A percentile compares a stretch with the other conserved stretches of the same genome.
Conservation (phyloP, 2,113 vertebrate genomes). For the Phrynosoma blainvillii region DNA sequence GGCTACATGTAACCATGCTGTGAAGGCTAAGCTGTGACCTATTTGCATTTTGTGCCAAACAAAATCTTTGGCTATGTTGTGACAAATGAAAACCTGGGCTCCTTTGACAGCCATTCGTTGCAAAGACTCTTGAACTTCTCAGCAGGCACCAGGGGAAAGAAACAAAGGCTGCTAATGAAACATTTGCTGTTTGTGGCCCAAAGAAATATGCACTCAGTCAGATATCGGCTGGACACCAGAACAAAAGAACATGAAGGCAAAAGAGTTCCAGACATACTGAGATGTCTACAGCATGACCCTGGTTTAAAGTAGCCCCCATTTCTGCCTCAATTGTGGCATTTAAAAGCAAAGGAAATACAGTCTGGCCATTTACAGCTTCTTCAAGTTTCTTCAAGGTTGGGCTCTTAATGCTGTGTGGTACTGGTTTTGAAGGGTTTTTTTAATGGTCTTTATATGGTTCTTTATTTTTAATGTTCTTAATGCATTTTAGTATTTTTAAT, state of each 20-base stretch:
- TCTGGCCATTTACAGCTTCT: conserved; percentile 34
- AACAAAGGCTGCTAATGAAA: conserved; percentile 28
- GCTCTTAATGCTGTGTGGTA: too few species aligned
- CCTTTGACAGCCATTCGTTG: conserved; percentile 39
- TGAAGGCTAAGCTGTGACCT: not conserved
- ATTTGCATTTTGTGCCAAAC: conserved; percentile 52
- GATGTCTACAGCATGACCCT: conserved; percentile 45
- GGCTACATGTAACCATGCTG: fast-evolving
- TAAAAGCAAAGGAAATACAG: not conserved
- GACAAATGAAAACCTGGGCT: conserved; percentile 37
- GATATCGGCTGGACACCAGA: conserved; percentile 44
- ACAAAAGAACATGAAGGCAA: conserved; percentile 62
- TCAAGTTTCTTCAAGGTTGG: conserved; percentile 29
- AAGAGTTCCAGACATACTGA: conserved; percentile 53
- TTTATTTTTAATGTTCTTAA: too few species aligned
- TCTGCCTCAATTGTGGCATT: not conserved
- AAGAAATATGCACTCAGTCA: conserved; percentile 35
- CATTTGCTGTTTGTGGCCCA: conserved; percentile 36
- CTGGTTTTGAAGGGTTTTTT: too few species aligned
- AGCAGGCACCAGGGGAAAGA: not conserved
- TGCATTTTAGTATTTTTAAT: too few species aligned
- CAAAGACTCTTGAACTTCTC: not conserved
- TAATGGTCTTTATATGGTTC: too few species aligned
- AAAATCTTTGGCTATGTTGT: conserved; percentile 49
- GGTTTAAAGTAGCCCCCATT: not conserved